Base-by-base conservation (phyloP, 2,888 invertebrate genomes). In the Erebia palarica region DNA sequence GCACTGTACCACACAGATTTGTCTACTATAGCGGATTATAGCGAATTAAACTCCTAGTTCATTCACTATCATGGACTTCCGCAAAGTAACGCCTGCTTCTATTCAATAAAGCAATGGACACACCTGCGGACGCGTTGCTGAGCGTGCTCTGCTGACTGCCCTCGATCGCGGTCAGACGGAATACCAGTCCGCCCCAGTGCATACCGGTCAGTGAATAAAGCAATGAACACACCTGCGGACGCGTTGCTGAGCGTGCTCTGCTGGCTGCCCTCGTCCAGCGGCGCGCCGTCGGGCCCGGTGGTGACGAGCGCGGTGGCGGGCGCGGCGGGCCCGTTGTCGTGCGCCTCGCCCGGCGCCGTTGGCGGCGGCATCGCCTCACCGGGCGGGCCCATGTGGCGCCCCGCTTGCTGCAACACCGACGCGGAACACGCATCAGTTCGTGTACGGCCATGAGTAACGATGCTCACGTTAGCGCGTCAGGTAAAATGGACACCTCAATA, bases 161-260 rank as follows among this genome's bases (percentile, higher is more conserved):
- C 89, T 98, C 98, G 87, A n/a, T n/a, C n/a, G n/a, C n/a, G n/a
- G n/a, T n/a, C n/a, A n/a, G n/a, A n/a, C n/a, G n/a, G n/a, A n/a
- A n/a, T n/a, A n/a, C n/a, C n/a, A n/a, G n/a, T n/a, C n/a, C n/a
- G n/a, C n/a, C n/a, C n/a, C n/a, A n/a, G n/a, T n/a, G n/a, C n/a
- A n/a, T n/a, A n/a, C n/a, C n/a, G n/a, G n/a, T n/a, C n/a, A n/a
- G 1, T 44, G 0, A 47, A 11, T 47, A 13, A 47, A 47, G 47
- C 13, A 47, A 47, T 47, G 11, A 47, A 13, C 51, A 13, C 88
- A 97, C 97, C 97, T 85, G 97, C 97, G 77, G 98, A 98, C 73
- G 98, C 97, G 91, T 98, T 98, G 71, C 97, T 98, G 78, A 98
- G 94, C 77, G 98, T 98, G 82, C 98, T 98, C 90, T 98, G 98